phyloP scores from a whole-genome alignment of 2,888 invertebrate species.

The Masnerella sp. region DNA sequence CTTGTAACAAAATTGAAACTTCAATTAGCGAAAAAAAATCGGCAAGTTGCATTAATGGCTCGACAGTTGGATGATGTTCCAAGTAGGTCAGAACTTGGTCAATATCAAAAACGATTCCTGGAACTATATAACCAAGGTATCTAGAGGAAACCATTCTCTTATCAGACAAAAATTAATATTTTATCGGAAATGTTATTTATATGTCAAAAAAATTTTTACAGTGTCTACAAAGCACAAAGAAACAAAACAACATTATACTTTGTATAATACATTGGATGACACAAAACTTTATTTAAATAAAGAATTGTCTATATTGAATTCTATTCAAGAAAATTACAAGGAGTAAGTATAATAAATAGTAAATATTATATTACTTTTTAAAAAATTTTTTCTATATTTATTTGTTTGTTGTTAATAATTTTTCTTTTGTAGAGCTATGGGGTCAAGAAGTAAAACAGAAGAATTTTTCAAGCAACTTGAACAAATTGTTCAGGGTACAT shows the following conservation, averaged over 20 bases:
- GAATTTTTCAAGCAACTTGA: no score
- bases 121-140: slow-evolving; percentile 97
- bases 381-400: no score
- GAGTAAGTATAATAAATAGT: slow-evolving; percentile 87
- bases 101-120: slow-evolving; percentile 96
- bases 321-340: slow-evolving; percentile 92
- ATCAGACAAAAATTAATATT: no score
- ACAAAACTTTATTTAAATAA: slow-evolving; percentile 95
- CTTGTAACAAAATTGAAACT: slow-evolving; percentile 81
- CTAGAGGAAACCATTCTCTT: no score
- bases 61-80: slow-evolving; percentile 95
- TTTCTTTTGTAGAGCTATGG: no score
- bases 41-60: slow-evolving; percentile 88
- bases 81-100: slow-evolving; percentile 93
- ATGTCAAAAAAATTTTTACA: slow-evolving; percentile 76
- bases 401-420: no score
- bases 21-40: slow-evolving; percentile 87
- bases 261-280: slow-evolving; percentile 97
- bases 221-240: slow-evolving; percentile 97
- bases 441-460: no score
- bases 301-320: slow-evolving; percentile 92
- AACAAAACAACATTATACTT: slow-evolving; percentile 97
- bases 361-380: no score
- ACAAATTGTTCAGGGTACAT: no score
- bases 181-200: slow-evolving; percentile 3